A percentile compares a stretch with the other conserved stretches of the same genome.
phyloP scores from a whole-genome alignment of 1,140 invertebrate species.

The Drosophila serrata region DNA sequence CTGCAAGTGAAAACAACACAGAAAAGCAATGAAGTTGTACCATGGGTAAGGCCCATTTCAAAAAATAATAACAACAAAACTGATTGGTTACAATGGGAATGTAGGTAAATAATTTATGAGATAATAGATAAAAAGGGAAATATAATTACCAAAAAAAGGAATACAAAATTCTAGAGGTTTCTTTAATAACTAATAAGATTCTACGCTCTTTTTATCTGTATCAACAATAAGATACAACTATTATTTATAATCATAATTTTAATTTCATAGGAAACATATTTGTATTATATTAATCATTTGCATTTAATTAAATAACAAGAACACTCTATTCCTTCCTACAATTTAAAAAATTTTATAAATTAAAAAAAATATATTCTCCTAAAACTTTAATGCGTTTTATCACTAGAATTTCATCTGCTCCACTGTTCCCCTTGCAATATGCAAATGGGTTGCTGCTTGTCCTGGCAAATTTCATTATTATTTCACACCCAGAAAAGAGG shows the following conservation, averaged over 20 bases:
- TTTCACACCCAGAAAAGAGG: conserved; percentile 46
- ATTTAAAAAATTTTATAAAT: not conserved
- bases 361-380: not conserved
- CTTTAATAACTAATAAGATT: not conserved
- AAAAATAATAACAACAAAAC: conserved; percentile 14
- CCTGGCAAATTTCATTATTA: conserved; percentile 72
- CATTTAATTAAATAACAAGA: not conserved
- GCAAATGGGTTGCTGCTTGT: conserved; percentile 61
- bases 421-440: conserved; percentile 59
- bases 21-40: conserved; percentile 32
- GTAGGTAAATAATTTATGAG: not conserved
- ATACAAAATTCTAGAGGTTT: not conserved
- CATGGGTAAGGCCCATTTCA: not conserved
- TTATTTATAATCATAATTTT: too few relatives aligned
- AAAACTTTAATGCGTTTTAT: not conserved
- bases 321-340: accelerated
- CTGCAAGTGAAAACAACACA: conserved; percentile 32
- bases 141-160: not conserved
- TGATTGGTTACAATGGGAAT: conserved; percentile 37
- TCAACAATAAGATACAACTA: too few relatives aligned
- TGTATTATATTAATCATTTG: not conserved
- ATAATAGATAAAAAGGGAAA: not conserved
- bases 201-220: not conserved
- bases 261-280: not conserved
- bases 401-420: not conserved